A percentile compares a stretch with the other conserved stretches of the same genome.
phyloP scores from a whole-genome alignment of 2,797 vertebrate species.

The Coregonus sp. region DNA sequence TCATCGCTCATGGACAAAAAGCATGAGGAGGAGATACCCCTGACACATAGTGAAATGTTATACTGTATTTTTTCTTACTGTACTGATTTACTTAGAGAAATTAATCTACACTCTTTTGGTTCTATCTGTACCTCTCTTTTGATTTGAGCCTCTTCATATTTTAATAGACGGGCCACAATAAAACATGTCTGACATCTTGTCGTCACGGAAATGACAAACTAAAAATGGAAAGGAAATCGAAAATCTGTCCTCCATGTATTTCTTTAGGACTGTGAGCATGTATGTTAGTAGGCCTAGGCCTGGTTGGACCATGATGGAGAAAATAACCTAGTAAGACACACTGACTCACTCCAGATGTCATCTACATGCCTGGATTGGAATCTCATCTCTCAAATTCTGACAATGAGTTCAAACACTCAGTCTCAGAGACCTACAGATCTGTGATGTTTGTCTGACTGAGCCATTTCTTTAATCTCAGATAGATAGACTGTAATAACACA shows the following conservation, averaged over 20 bases:
- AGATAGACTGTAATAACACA: background rate
- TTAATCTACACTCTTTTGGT: constrained; percentile 50
- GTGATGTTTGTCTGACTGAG: background rate
- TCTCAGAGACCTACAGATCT: constrained; percentile 16
- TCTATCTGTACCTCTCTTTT: constrained; percentile 45
- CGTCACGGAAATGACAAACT: constrained; percentile 41
- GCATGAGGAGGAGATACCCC: constrained; percentile 44
- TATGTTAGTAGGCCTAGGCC: background rate
- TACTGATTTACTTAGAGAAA: constrained; percentile 47
- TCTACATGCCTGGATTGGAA: background rate
- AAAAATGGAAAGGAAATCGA: constrained; percentile 44
- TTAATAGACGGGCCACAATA: constrained; percentile 62
- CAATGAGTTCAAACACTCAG: constrained; percentile 16
- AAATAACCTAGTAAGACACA: background rate
- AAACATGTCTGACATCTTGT: constrained; percentile 64
- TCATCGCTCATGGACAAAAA: constrained; percentile 62
- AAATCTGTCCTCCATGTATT: constrained; percentile 56
- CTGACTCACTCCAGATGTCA: constrained; percentile 7
- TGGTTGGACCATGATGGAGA: background rate
- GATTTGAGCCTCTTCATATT: constrained; percentile 20
- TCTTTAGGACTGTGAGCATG: constrained; percentile 17
- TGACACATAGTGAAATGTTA: constrained; percentile 10
- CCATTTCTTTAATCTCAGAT: background rate
- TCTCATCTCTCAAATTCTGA: constrained; percentile 1
- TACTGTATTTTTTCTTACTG: constrained; percentile 14